Base-by-base conservation (phyloP, 2,113 vertebrate genomes). In the Dipodomys ordii region DNA sequence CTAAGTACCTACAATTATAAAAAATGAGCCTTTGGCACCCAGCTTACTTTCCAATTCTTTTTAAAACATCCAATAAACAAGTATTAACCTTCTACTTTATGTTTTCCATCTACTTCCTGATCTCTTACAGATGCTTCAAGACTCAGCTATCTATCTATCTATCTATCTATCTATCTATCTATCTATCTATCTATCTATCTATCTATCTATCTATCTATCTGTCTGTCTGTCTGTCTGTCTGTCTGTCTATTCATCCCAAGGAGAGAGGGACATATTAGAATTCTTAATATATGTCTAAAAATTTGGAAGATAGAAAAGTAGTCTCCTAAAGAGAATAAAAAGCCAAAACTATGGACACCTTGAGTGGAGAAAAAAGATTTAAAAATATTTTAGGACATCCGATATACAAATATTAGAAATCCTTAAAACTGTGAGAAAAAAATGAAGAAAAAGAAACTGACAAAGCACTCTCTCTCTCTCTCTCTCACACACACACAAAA, bases 211-310 rank as follows among this genome's bases (percentile, higher is more conserved):
- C 7, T 49, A 49, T 49, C 7, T 49, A 49, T 49, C 7, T 49
- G 11, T 49, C 35, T n/a, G n/a, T n/a, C n/a, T n/a, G n/a, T n/a
- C n/a, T n/a, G n/a, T n/a, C n/a, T n/a, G n/a, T n/a, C n/a, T n/a
- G n/a, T n/a, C n/a, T n/a, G n/a, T n/a, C n/a, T 39, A 39, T 49
- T 49, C 49, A 49, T 49, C 12, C 49, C 49, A 8, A 30, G 5
- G 65, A 89, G 12, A 67, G 73, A 82, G 49, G 18, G 9, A 94
- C 20, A 11, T 65, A 46, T 39, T 83, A 87, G 35, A 94, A 86
- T 25, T 64, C 67, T 71, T 10, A 39, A 74, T 69, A 64, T 23
- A 28, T 74, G 15, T 89, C 46, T 88, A 94, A 82, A n/a, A 65
- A 92, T 8, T 16, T 88, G 30, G 6, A 89, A 79, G 46, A 39